Base-by-base conservation (phyloP, 2,113 vertebrate species). In the Bufo bufo region DNA sequence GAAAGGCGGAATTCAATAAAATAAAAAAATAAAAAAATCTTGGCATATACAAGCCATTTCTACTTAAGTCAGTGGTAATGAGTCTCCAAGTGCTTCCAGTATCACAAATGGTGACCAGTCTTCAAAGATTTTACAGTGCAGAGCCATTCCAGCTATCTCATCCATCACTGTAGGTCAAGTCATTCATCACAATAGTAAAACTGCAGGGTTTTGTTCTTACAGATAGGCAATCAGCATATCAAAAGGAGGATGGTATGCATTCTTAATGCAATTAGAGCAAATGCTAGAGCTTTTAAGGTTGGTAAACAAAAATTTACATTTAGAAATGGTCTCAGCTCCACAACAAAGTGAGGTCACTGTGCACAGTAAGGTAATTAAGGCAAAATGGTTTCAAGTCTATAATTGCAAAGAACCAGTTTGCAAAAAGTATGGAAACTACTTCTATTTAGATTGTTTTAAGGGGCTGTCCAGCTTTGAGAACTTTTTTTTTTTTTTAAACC, bases 181-280 rank as follows among this genome's bases (percentile, higher is more conserved):
- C 87, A 89, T 89, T 89, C 74, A 84, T 89, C 87, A 89, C 81
- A 89, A 84, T 63, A 89, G 74, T 69, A 89, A 78, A 87, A 50
- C 45, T 58, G 81, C 81, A 9, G 83, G 61, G 49, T 78, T 88
- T 88, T 84, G 87, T 88, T 78, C 74, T 78, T 78, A 43, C 63
- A 69, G 71, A 77, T 74, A 59, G 61, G 43, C 58, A 65, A 88
- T 89, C 84, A 58, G 61, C 87, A 84, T 89, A 84, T 89, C 81
- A 89, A 89, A 89, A 84, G 78, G 49, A n/a, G 43, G 82, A 16
- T 23, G 87, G 87, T 89, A 78, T 84, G 82, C 87, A 89, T 89
- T 89, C 81, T 89, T 89, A 89, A 89, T 69, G 61, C 74, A 89
- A 84, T 84, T 84, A 89, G 43, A 78, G 82, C 72, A 89, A 89